Conservation (phyloP, 2,888 invertebrate species). For the Cantharis lateralis region DNA sequence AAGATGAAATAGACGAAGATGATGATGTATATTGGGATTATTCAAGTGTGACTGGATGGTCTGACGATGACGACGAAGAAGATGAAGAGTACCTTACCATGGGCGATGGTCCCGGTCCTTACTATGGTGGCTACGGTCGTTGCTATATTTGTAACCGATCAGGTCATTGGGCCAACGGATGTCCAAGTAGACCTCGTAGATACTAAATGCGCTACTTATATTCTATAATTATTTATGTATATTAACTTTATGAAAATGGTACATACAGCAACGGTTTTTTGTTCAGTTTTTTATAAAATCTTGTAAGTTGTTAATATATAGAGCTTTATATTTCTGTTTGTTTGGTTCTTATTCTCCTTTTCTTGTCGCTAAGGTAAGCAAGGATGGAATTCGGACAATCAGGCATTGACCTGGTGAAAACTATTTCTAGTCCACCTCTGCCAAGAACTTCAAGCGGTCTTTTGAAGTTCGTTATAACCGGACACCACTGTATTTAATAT, state of each 20-base stretch:
- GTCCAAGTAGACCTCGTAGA: constrained; percentile 35
- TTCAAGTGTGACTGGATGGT: not conserved
- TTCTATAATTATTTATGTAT: not conserved
- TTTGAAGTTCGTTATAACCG: no score
- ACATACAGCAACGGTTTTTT: not conserved
- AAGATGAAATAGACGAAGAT: constrained; percentile 1
- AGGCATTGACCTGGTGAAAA: no score
- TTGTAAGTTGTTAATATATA: not conserved
- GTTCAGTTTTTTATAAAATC: not conserved
- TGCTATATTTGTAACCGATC: constrained; percentile 62
- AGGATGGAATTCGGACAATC: no score
- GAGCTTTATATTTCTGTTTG: not conserved
- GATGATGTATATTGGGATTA: not conserved
- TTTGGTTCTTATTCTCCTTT: not conserved
- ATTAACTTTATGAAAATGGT: not conserved
- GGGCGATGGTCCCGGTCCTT: constrained; percentile 52
- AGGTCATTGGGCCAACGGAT: constrained; percentile 59
- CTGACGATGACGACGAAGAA: not conserved
- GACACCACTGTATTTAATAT: no score
- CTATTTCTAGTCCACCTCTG: no score
- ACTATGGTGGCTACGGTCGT: constrained; percentile 66
- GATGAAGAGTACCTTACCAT: constrained; percentile 1
- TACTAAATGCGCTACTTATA: not conserved
- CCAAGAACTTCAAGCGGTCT: no score
- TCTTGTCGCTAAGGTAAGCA: no score